Conservation (phyloP, 2,797 vertebrate genomes). For the Miichthys miiuy region DNA sequence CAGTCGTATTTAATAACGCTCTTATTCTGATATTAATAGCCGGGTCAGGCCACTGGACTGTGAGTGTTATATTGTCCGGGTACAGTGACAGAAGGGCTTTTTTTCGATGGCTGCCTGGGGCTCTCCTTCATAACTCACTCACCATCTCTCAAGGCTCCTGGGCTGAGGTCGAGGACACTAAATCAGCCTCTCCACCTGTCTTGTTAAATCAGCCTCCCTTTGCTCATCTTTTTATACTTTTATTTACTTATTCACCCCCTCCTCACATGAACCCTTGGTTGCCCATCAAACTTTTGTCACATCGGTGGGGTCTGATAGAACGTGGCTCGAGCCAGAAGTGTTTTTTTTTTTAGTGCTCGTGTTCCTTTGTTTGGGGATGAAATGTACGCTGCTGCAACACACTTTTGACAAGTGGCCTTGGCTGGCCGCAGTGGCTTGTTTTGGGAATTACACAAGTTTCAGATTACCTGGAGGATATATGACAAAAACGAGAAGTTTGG, state of each 20-base stretch:
- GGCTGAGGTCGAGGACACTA: conserved; percentile 42
- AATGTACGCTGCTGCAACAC: conserved; percentile 6
- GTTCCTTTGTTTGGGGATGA: conserved; percentile 24
- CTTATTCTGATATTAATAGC: neutral
- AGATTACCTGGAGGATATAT: neutral
- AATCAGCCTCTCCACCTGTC: conserved; percentile 51
- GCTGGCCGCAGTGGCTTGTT: neutral
- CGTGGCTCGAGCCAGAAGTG: conserved; percentile 2
- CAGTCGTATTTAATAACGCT: neutral
- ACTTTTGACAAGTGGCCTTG: conserved; percentile 23
- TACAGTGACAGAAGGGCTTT: conserved; percentile 24
- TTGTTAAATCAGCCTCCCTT: conserved; percentile 32
- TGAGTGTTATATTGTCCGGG: conserved; percentile 15
- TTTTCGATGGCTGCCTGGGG: conserved; percentile 27
- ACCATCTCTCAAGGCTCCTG: conserved; percentile 53
- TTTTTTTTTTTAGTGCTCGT: conserved; percentile 21
- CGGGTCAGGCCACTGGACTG: neutral
- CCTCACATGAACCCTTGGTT: conserved; percentile 16
- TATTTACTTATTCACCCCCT: conserved; percentile 7
- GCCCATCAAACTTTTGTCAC: conserved; percentile 42
- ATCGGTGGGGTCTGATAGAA: conserved; percentile 33
- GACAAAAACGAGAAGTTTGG: conserved; percentile 5
- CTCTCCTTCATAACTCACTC: conserved; percentile 57
- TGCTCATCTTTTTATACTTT: conserved; percentile 13
- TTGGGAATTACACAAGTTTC: conserved; percentile 13